Percentiles rank a stretch among this genome's conserved stretches.
Conservation (phyloP, 2,888 invertebrate genomes). For the Cryptophagus acutangulus region DNA sequence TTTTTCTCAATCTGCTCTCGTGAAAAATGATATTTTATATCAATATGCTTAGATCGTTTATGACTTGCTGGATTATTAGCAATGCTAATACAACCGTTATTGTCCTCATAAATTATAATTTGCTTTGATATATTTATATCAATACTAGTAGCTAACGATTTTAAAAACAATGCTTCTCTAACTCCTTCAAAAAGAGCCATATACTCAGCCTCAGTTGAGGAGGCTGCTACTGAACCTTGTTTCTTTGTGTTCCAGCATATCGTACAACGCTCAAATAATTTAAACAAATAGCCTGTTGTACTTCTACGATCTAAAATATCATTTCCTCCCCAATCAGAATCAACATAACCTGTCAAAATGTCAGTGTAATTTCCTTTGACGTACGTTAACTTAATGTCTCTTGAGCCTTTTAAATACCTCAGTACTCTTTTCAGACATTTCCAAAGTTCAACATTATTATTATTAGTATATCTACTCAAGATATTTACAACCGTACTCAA, state of each 20-base stretch:
- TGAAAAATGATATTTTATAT: conserved; percentile 8
- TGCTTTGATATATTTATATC: background rate
- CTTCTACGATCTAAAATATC: conserved; percentile 10
- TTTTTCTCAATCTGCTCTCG: conserved; percentile 4
- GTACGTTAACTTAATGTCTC: conserved; percentile 9
- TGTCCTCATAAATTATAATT: conserved; percentile 6
- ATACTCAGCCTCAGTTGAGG: conserved; percentile 6
- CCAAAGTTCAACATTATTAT: conserved; percentile 18
- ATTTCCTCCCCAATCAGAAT: conserved; percentile 15
- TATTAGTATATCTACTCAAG: conserved; percentile 20
- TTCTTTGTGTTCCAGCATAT: conserved; percentile 13
- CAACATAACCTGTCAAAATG: conserved; percentile 11
- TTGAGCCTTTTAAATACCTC: conserved; percentile 27
- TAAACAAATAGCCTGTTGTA: conserved; percentile 15
- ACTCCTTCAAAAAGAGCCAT: conserved; percentile 5
- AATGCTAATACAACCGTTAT: conserved; percentile 5
- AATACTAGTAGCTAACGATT: conserved; percentile 2
- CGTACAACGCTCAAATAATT: conserved; percentile 11
- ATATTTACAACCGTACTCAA: conserved; percentile 25
- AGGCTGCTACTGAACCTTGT: conserved; percentile 11
- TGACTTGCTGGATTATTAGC: conserved; percentile 4
- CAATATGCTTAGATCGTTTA: conserved; percentile 7
- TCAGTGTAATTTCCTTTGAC: conserved; percentile 2
- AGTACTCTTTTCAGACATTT: conserved; percentile 24
- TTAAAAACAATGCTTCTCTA: conserved; percentile 5